phyloP scores from a whole-genome alignment of 2,888 invertebrate genomes.

The Augiades crinisus region DNA sequence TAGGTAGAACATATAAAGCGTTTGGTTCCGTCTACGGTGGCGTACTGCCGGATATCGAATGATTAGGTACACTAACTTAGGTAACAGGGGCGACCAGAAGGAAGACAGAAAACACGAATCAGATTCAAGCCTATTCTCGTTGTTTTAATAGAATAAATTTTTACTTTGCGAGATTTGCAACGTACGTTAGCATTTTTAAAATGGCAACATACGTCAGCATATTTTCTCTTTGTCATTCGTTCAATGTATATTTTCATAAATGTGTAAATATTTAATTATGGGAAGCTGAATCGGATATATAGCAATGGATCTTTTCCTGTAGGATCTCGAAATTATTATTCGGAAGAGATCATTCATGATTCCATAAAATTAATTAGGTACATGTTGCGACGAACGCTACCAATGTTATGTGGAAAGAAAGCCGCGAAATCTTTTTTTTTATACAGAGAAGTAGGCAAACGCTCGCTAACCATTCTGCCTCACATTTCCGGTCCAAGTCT shows the following conservation, averaged over 20 bases:
- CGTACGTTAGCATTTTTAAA: not conserved
- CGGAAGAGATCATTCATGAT: not conserved
- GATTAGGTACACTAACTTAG: conserved; percentile 2
- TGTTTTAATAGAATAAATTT: not conserved
- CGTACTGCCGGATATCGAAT: conserved; percentile 1
- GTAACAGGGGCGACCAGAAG: conserved; percentile 1
- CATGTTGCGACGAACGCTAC: not conserved
- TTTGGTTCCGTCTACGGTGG: conserved; percentile 7
- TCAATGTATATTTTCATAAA: too few relatives aligned
- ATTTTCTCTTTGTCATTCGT: too few relatives aligned
- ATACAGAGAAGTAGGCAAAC: conserved; percentile 13
- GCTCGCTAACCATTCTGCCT: conserved; percentile 28
- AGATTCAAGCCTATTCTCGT: conserved; percentile 13
- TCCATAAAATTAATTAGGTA: not conserved
- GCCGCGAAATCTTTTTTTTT: conserved; percentile 2
- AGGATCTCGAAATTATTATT: not conserved
- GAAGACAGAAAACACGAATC: conserved; percentile 7
- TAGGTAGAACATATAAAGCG: conserved; percentile 12
- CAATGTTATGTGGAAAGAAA: conserved; percentile 7
- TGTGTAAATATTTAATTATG: too few relatives aligned
- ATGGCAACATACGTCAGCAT: not conserved
- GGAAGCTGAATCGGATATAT: too few relatives aligned
- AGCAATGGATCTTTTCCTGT: too few relatives aligned
- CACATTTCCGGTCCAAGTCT: conserved; percentile 30
- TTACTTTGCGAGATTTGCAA: too few relatives aligned